Conservation (phyloP, 37 sponge, comb jelly and placozoan genomes). For the Bolinopsis microptera region DNA sequence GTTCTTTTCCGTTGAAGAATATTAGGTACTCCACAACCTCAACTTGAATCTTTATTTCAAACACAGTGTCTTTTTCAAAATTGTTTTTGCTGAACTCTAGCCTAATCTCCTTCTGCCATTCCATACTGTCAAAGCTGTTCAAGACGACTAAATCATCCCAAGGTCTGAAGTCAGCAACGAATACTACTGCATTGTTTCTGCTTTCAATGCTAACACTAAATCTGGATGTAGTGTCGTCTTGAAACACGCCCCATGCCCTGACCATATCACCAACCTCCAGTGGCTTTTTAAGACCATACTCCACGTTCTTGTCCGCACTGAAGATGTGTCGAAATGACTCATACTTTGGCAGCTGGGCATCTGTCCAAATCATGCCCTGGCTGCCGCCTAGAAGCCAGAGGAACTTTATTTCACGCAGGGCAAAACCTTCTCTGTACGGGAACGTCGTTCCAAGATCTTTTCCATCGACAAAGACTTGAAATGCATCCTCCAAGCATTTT, state of each 20-base stretch:
- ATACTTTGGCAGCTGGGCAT: background rate
- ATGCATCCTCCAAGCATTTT: background rate
- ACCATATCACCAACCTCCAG: background rate
- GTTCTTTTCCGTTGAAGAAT: background rate
- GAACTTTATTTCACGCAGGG: background rate
- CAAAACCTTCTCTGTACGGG: background rate
- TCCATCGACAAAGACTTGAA: background rate
- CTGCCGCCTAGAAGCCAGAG: background rate
- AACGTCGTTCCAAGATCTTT: background rate
- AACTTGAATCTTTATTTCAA: background rate
- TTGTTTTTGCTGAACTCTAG: background rate
- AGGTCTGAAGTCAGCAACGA: background rate
- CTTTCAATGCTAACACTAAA: background rate
- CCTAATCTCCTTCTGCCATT: background rate
- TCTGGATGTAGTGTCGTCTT: background rate
- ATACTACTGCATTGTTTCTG: background rate
- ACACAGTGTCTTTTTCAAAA: background rate
- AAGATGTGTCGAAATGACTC: background rate
- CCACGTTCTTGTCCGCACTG: background rate
- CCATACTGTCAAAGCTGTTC: background rate
- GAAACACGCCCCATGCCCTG: background rate
- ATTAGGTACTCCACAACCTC: background rate
- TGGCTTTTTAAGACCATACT: background rate
- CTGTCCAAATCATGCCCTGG: background rate
- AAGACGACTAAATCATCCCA: background rate